Percentiles rank a stretch among this genome's conserved stretches.
Conservation (phyloP, 2,797 vertebrate genomes). For the Chromobotia macracanthus region DNA sequence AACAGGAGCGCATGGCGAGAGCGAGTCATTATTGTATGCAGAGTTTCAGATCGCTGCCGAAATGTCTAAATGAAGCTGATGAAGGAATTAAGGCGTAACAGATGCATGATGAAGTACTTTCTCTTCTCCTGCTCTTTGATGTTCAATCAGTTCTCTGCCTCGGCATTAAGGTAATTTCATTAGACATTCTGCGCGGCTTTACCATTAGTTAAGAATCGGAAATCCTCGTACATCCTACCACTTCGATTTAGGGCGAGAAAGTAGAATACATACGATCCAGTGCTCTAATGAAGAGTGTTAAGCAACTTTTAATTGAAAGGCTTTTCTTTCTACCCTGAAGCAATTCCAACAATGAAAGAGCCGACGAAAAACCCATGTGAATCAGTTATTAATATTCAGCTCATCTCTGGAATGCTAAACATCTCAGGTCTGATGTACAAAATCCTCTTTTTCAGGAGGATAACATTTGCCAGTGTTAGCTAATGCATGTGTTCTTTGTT, state of each 20-base stretch:
- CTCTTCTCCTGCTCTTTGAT: conserved; percentile 10
- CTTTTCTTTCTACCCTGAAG: conserved; percentile 65
- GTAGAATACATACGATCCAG: conserved; percentile 31
- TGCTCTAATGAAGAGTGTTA: conserved; percentile 59
- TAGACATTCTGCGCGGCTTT: neutral
- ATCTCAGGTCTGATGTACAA: conserved; percentile 46
- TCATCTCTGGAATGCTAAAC: conserved; percentile 53
- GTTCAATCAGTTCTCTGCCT: neutral
- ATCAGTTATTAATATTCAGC: conserved; percentile 64
- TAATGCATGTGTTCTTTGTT: conserved; percentile 18
- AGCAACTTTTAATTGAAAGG: conserved; percentile 71
- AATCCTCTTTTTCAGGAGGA: conserved; percentile 2
- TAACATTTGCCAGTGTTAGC: conserved; percentile 8
- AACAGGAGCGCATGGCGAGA: neutral
- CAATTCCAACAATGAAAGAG: conserved; percentile 61
- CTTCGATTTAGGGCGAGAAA: conserved; percentile 33
- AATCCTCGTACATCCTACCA: conserved; percentile 37
- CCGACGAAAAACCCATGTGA: conserved; percentile 48
- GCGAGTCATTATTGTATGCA: neutral
- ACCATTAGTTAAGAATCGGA: conserved; percentile 17
- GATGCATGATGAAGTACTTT: neutral
- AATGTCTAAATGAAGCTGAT: neutral
- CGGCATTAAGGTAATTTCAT: neutral
- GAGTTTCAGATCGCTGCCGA: neutral
- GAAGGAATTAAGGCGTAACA: neutral